Evolutionary conservation across 2,113 vertebrate genomes (phyloP).

Genomic region (Pholis gunnellus): DNA sequence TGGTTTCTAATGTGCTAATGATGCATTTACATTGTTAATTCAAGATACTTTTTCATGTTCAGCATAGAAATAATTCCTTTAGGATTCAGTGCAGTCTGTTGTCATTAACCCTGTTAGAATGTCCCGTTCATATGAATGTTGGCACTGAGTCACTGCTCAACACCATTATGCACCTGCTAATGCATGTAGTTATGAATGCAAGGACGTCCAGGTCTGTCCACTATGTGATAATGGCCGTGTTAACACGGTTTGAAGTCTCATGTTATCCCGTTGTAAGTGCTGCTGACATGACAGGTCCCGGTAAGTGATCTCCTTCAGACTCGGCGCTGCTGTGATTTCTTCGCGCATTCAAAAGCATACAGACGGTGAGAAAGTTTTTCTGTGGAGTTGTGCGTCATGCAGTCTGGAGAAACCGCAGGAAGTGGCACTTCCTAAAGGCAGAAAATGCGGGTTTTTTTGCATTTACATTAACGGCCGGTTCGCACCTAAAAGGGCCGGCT

Average conservation of each 20-base stretch:
- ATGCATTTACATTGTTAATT: slow-evolving; percentile 74
- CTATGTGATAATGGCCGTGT: slow-evolving; percentile 24
- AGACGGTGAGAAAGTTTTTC: slow-evolving; percentile 9
- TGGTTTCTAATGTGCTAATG: slow-evolving; percentile 76
- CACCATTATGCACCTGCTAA: slow-evolving; percentile 39
- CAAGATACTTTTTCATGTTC: slow-evolving; percentile 63
- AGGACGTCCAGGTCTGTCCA: slow-evolving; percentile 31
- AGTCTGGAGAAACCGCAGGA: not conserved
- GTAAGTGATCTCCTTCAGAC: slow-evolving; percentile 15
- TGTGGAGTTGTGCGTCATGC: not conserved
- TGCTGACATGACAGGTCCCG: slow-evolving; percentile 30
- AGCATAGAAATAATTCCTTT: slow-evolving; percentile 54
- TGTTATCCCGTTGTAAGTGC: not conserved
- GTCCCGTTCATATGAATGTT: slow-evolving; percentile 16
- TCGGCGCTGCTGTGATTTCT: not conserved
- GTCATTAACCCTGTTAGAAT: slow-evolving; percentile 56
- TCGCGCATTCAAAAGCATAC: not conserved
- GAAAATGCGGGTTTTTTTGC: not conserved
- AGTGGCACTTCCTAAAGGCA: not conserved
- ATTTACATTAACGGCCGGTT: not conserved
- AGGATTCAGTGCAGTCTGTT: slow-evolving; percentile 62
- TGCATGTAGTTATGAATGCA: slow-evolving; percentile 43
- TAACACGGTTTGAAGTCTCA: slow-evolving; percentile 27
- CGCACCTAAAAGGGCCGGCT: not conserved
- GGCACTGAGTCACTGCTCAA: slow-evolving; percentile 14